A percentile compares a stretch with the other conserved stretches of the same genome.
Evolutionary conservation across 2,797 vertebrate species (phyloP).

Genomic region (Tiaroga cobitis): DNA sequence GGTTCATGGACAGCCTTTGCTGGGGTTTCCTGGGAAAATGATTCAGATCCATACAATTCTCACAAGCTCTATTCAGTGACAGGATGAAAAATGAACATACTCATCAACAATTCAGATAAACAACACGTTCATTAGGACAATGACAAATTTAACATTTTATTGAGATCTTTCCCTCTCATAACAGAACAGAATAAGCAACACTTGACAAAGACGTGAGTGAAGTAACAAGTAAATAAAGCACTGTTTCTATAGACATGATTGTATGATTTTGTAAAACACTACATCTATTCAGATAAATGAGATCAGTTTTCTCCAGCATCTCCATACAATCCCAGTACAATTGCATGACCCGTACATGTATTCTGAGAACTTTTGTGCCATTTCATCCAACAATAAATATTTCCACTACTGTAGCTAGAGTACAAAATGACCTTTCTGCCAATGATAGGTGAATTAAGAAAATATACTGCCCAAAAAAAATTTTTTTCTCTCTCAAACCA

Average conservation of each 20-base stretch:
- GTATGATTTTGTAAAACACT: not conserved
- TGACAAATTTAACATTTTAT: not conserved
- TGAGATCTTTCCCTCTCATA: not conserved
- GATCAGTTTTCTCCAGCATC: not conserved
- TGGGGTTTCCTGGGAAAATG: accelerated
- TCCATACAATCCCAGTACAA: not conserved
- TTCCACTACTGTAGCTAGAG: not conserved
- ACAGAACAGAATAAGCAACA: not conserved
- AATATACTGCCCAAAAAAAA: not conserved
- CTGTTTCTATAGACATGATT: not conserved
- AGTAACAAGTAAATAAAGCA: not conserved
- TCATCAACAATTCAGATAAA: not conserved
- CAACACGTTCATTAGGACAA: not conserved
- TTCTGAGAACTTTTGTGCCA: not conserved
- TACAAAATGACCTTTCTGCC: not conserved
- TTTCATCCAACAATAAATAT: not conserved
- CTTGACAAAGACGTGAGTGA: not conserved
- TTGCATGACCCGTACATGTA: not conserved
- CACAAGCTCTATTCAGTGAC: not conserved
- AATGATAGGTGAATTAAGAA: not conserved
- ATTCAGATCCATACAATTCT: not conserved
- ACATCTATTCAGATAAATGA: not conserved
- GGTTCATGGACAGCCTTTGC: not conserved
- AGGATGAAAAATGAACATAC: not conserved
- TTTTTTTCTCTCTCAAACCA: not conserved